Percentiles rank a stretch among this genome's conserved stretches.
phyloP scores from a whole-genome alignment of 2,888 invertebrate genomes.

The Sylvicola fuscatus region DNA sequence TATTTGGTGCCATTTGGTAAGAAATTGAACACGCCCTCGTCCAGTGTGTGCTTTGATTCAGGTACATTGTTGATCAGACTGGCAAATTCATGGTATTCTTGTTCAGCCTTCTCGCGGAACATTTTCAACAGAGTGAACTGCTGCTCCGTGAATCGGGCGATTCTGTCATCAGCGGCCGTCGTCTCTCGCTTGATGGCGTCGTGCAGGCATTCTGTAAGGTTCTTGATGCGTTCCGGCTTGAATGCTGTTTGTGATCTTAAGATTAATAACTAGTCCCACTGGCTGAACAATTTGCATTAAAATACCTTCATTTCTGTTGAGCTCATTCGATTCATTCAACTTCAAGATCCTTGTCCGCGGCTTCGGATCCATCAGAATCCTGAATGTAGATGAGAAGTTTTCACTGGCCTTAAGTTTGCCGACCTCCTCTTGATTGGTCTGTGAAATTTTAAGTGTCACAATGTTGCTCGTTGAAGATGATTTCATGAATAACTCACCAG shows the following conservation, averaged over 20 bases:
- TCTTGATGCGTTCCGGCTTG: constrained; percentile 9
- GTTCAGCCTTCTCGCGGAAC: constrained; percentile 48
- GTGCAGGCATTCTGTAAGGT: constrained; percentile 35
- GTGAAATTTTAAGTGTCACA: constrained; percentile 13
- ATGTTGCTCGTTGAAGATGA: background rate
- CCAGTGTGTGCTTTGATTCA: constrained; percentile 1
- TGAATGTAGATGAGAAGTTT: constrained; percentile 50
- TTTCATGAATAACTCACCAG: constrained; percentile 1
- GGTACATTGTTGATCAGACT: constrained; percentile 15
- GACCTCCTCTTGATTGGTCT: constrained; percentile 38
- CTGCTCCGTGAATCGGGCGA: constrained; percentile 51
- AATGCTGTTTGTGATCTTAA: no score
- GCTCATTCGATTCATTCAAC: background rate
- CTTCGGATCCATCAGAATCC: constrained; percentile 37
- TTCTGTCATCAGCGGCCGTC: constrained; percentile 48
- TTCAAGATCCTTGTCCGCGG: constrained; percentile 23
- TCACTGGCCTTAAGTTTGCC: constrained; percentile 36
- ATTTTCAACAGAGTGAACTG: constrained; percentile 55
- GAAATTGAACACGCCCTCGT: no score
- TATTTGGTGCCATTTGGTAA: background rate
- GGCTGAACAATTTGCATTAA: no score
- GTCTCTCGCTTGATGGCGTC: constrained; percentile 48
- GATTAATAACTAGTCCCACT: no score
- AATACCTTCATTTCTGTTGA: background rate
- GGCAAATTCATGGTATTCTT: constrained; percentile 45